phyloP scores from a whole-genome alignment of 2,113 vertebrate genomes.

The Megaceryle torquata region DNA sequence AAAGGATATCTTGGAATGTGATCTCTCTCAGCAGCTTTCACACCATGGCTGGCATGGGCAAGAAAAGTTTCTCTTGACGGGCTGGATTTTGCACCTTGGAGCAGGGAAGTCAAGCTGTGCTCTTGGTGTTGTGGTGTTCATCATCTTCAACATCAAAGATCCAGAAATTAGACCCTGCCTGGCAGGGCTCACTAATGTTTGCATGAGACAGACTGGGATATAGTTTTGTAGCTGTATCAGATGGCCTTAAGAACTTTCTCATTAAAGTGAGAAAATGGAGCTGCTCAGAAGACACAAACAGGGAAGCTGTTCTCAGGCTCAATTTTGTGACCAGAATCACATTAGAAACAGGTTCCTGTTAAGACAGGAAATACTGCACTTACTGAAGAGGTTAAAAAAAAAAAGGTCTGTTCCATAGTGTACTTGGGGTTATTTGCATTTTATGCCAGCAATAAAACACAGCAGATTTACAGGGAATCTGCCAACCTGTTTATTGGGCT shows the following conservation, averaged over 20 bases:
- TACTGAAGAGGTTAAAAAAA: not conserved
- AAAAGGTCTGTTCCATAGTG: not conserved
- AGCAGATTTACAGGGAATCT: conserved; percentile 24
- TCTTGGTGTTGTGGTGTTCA: not conserved
- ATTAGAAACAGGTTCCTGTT: not conserved
- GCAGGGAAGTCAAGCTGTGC: not conserved
- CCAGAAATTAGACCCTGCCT: not conserved
- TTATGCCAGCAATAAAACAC: conserved; percentile 26
- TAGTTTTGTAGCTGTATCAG: not conserved
- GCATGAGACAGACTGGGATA: not conserved
- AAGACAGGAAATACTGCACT: not conserved
- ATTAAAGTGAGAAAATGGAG: not conserved
- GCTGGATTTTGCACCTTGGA: not conserved
- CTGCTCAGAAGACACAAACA: not conserved
- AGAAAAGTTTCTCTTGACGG: not conserved
- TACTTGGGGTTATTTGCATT: conserved; percentile 4
- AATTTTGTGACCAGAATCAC: not conserved
- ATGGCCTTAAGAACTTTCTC: not conserved
- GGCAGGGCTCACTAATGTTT: not conserved
- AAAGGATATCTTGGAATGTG: not conserved
- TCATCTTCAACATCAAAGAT: not conserved
- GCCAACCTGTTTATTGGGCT: conserved; percentile 19
- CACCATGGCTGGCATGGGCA: not conserved
- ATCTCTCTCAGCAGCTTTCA: not conserved
- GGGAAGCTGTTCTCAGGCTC: not conserved